These are phyloP conservation scores for Cotesia vestalis DNA, from an alignment of 1,140 invertebrate species.

Conservation along the genomic window DNA sequence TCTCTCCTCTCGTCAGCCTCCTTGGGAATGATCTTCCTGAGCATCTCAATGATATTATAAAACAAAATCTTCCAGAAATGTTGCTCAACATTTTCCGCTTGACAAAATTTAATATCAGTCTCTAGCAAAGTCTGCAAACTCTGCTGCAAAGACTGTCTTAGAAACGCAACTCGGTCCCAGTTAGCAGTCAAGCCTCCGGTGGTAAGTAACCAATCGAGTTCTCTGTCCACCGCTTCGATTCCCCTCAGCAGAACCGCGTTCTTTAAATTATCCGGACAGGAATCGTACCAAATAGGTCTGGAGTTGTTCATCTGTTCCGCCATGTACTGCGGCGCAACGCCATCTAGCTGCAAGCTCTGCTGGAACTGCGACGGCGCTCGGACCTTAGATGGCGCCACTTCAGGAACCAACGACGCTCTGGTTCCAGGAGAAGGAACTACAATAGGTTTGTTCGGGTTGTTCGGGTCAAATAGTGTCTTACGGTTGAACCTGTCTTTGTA, in stretches of 20 bases:
- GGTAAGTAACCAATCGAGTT: conserved; percentile 67
- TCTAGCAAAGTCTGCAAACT: conserved; percentile 79
- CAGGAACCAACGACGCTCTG: conserved; percentile 45
- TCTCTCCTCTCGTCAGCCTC: conserved; percentile 64
- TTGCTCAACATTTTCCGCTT: conserved; percentile 88
- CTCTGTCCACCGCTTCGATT: conserved; percentile 68
- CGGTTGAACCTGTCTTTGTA: conserved; percentile 48
- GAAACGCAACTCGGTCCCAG: conserved; percentile 66
- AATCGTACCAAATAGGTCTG: conserved; percentile 68
- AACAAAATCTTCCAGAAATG: conserved; percentile 92
- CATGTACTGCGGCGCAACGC: conserved; percentile 51
- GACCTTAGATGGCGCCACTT: not conserved
- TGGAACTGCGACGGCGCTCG: conserved; percentile 8
- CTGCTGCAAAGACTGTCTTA: conserved; percentile 73
- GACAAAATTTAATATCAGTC: conserved; percentile 87
- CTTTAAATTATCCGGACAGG: conserved; percentile 64
- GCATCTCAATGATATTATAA: conserved; percentile 88
- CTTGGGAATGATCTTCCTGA: conserved; percentile 74
- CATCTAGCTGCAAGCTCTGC: conserved; percentile 51
- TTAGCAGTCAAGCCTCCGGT: conserved; percentile 59
- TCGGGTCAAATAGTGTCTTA: conserved; percentile 73
- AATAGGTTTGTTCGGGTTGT: conserved; percentile 77
- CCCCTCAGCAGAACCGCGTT: conserved; percentile 67
- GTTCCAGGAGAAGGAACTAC: conserved; percentile 67
- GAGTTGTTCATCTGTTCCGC: conserved; percentile 65